Evolutionary conservation across 2,797 vertebrate genomes (phyloP), one percentile per base, ranked within the genome.

Genomic region (Acanthiza pusilla): DNA sequence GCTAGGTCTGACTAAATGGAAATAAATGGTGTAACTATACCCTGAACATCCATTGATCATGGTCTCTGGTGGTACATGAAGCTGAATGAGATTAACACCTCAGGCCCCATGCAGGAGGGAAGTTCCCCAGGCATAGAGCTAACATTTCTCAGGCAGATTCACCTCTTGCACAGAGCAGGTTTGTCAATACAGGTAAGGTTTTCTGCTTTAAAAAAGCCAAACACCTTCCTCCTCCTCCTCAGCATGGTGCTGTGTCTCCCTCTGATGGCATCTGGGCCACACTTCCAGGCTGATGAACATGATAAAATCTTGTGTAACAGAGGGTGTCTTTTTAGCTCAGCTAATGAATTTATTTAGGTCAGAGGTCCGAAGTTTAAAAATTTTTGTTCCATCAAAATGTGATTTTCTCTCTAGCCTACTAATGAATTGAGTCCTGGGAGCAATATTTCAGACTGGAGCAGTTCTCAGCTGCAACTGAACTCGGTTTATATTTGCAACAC

Each of bases 201-300:
- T 89, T 63, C 48, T 79, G 6, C 47, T 83, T 79, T 34, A 45
- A 73, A 63, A 58, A 82, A 67, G 16, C 8, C 67, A 48, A 60
- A 72, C 16, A 38, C 29, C 58, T 77, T 77, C 54, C 50, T 89
- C 17, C 72, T 91, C 77, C 43, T 96, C 82, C 75, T 88, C 89
- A 93, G 65, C 3, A 0, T 85, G 70, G 95, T 89, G 54, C 76
- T 94, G 93, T 94, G 93, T 94, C 93, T 96, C 96, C 94, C 94
- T 96, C 94, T 96, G 94, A 96, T 83, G 94, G 94, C 83, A 92
- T 85, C 82, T 89, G 61, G 79, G 58, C 93, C 89, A 81, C 76
- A 95, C 18, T 91, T 95, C 79, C 68, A 88, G 58, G 61, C 72
- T 88, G 76, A 85, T 74, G 78, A 96, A 61, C 53, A 51, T 3